Evolutionary conservation across 2,113 vertebrate species (phyloP).

Genomic region (Smithornis capensis): DNA sequence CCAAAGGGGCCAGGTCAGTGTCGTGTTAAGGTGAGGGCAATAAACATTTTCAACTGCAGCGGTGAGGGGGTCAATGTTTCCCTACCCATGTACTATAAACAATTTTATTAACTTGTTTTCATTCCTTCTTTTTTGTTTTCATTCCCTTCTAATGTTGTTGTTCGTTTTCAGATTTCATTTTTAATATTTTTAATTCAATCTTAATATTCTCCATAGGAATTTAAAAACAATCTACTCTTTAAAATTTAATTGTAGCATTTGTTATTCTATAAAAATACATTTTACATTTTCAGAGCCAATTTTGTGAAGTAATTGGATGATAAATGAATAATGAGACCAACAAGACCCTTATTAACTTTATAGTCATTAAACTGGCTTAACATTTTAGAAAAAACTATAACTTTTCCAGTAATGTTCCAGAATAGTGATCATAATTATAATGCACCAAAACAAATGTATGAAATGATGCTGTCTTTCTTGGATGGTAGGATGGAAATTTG

Average conservation of each 20-base stretch:
- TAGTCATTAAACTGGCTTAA: conserved; percentile 24
- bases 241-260: background rate
- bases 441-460: background rate
- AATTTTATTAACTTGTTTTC: conserved; percentile 24
- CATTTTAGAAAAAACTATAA: conserved; percentile 40
- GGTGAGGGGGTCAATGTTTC: background rate
- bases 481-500: conserved; percentile 44
- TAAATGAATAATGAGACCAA: conserved; percentile 46
- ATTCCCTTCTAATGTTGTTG: conserved; percentile 23
- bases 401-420: background rate
- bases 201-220: conserved; percentile 47
- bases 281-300: conserved; percentile 26
- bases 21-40: background rate
- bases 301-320: conserved; percentile 40
- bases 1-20: background rate
- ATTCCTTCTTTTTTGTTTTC: background rate
- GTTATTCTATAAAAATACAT: conserved; percentile 24
- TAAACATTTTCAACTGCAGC: background rate
- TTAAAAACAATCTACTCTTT: conserved; percentile 39
- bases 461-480: conserved; percentile 25
- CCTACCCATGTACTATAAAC: background rate
- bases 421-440: background rate
- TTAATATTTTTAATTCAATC: conserved; percentile 47
- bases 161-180: conserved; percentile 29
- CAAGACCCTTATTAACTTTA: conserved; percentile 7